Base-by-base conservation (phyloP, 2,888 invertebrate species). In the Pyralis farinalis region DNA sequence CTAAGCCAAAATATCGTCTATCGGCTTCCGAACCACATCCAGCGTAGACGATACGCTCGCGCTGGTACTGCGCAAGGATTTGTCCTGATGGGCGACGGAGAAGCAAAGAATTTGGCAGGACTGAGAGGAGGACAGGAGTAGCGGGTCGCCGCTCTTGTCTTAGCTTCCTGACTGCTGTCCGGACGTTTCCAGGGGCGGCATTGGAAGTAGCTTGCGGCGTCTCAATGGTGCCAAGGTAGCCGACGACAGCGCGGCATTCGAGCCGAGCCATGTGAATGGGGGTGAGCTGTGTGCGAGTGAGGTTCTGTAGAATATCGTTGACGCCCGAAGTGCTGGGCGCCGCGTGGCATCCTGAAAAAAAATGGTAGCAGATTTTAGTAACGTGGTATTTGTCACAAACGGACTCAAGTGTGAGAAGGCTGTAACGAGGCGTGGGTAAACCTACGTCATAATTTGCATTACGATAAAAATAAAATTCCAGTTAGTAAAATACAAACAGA, bases 141-240 rank as follows among this genome's bases (percentile, higher is more conserved):
- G 96, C 95, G 8, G 94, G 94, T 35, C 97, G 93, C 72, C 97
- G 95, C 60, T 98, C 98, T 46, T 97, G 94, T 22, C 97, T 91
- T 31, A 98, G 86, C 61, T 97, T 94, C 45, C 96, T 92, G 34
- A 98, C 97, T 47, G 98, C 98, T 42, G 94, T 96, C 43, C 96
- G 92, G 9, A 98, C 94, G 10, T 95, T 93, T 72, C 94, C 92
- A 40, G 96, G 93, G 8, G 94, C 93, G 29, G 93, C 93, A 33
- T 93, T 92, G 37, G 94, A 90, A 31, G 95, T 90, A 53, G 96
- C 94, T 71, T 94, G 94, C 0, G 98, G 98, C 90, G 98, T 97
- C 82, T 98, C 98, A 49, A 98, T 97, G 1, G 98, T 98, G 12
- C 98, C 98, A 34, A 98, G 90, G 77, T 98, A 98, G 1, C 98